A percentile compares a stretch with the other conserved stretches of the same genome.
Conservation (phyloP, 2,113 vertebrate species). For the Columba livia region DNA sequence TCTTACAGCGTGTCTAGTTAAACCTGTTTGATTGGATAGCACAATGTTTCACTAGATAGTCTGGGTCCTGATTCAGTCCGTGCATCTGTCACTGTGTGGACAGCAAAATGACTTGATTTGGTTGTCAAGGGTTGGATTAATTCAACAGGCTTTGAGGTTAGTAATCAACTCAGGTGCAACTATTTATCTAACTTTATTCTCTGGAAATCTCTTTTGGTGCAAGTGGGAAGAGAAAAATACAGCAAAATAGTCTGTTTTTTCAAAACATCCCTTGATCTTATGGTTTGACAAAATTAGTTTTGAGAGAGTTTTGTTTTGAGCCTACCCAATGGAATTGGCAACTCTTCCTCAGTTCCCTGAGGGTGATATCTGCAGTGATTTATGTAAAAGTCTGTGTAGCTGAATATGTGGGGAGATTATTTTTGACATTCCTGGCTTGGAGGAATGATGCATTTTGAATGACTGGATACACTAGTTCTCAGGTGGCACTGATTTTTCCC, state of each 20-base stretch:
- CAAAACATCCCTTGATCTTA: background rate
- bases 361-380: slow-evolving; percentile 38
- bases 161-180: slow-evolving; percentile 1
- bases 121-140: background rate
- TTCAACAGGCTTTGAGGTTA: background rate
- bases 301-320: slow-evolving; percentile 24
- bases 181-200: background rate
- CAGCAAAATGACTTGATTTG: background rate
- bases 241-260: background rate
- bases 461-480: slow-evolving; percentile 6
- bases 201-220: background rate
- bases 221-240: background rate
- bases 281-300: slow-evolving; percentile 4
- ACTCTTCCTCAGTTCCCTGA: slow-evolving; percentile 10
- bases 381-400: slow-evolving; percentile 37
- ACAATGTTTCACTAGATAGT: background rate
- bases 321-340: slow-evolving; percentile 33
- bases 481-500: background rate
- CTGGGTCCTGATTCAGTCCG: background rate
- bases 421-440: slow-evolving; percentile 40
- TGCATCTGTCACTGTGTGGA: background rate
- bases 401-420: slow-evolving; percentile 38
- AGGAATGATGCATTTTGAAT: slow-evolving; percentile 15
- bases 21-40: background rate
- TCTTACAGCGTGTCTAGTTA: background rate